phyloP scores from a whole-genome alignment of 2,797 vertebrate species.

The Danio jaintianensis region DNA sequence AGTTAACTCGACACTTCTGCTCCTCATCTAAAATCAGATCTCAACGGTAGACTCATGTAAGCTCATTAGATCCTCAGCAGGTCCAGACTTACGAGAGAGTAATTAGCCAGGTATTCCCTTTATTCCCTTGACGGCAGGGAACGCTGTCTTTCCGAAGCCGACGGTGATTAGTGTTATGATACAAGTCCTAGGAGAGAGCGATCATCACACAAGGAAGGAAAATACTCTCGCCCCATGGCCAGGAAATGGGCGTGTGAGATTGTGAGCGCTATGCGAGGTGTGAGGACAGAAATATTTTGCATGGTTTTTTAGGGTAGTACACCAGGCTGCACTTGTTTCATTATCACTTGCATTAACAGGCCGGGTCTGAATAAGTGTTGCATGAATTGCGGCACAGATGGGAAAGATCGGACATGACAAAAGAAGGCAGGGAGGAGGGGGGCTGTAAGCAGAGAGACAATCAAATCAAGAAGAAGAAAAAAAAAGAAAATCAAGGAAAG shows the following conservation, averaged over 20 bases:
- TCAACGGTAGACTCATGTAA: constrained; percentile 79
- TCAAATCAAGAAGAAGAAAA: constrained; percentile 35
- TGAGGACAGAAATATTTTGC: constrained; percentile 48
- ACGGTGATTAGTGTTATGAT: constrained; percentile 81
- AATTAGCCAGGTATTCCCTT: constrained; percentile 76
- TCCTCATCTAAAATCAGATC: constrained; percentile 76
- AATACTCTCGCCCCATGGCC: constrained; percentile 32
- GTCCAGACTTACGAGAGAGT: constrained; percentile 75
- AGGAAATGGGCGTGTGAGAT: constrained; percentile 29
- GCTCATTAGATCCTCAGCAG: constrained; percentile 82
- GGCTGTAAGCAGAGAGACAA: constrained; percentile 46
- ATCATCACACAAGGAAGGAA: constrained; percentile 62
- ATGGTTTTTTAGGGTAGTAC: constrained; percentile 39
- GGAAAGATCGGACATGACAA: constrained; percentile 65
- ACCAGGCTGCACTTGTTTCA: constrained; percentile 51
- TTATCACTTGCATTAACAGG: constrained; percentile 47
- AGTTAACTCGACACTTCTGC: constrained; percentile 51
- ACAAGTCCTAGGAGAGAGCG: constrained; percentile 70
- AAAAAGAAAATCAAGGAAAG: constrained; percentile 46
- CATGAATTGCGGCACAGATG: constrained; percentile 79
- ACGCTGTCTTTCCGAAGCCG: constrained; percentile 73
- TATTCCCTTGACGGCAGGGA: constrained; percentile 65
- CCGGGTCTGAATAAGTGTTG: constrained; percentile 62
- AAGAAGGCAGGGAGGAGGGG: constrained; percentile 46
- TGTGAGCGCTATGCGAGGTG: constrained; percentile 23